Evolutionary conservation across 2,113 vertebrate species (phyloP).

Genomic region (Thalassarche chlororhynchos): DNA sequence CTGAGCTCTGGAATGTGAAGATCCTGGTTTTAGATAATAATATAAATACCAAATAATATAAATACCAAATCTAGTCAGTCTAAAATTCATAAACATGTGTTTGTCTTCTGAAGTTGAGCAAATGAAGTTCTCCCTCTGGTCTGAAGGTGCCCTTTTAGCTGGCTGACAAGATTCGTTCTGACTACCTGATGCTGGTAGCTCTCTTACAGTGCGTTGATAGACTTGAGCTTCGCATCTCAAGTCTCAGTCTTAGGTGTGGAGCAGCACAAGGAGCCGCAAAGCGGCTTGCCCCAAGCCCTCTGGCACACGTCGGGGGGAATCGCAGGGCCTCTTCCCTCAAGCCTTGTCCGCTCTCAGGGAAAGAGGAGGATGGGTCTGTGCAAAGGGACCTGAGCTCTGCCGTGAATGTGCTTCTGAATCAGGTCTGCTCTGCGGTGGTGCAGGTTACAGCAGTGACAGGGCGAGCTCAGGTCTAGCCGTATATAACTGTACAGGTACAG

Average conservation of each 20-base stretch:
- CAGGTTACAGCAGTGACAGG: background rate
- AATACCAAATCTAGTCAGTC: background rate
- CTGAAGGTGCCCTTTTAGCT: background rate
- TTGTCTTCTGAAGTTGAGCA: background rate
- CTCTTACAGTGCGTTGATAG: background rate
- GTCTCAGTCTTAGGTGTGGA: background rate
- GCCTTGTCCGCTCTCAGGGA: background rate
- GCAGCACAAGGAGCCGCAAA: background rate
- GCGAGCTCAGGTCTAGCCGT: background rate
- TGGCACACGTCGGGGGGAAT: fast-evolving
- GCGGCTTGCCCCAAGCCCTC: background rate
- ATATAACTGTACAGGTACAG: background rate
- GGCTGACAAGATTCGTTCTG: background rate
- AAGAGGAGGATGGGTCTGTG: background rate
- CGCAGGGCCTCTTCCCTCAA: background rate
- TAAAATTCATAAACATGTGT: background rate
- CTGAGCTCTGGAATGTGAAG: background rate
- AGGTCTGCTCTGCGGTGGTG: background rate
- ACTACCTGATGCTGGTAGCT: background rate
- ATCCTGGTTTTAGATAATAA: background rate
- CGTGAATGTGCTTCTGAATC: background rate
- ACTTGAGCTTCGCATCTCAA: background rate
- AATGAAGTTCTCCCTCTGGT: background rate
- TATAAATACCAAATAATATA: background rate
- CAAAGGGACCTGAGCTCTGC: background rate